A percentile compares a stretch with the other conserved stretches of the same genome.
Conservation (phyloP, 2,797 vertebrate species). For the Syngnathus rostellatus region DNA sequence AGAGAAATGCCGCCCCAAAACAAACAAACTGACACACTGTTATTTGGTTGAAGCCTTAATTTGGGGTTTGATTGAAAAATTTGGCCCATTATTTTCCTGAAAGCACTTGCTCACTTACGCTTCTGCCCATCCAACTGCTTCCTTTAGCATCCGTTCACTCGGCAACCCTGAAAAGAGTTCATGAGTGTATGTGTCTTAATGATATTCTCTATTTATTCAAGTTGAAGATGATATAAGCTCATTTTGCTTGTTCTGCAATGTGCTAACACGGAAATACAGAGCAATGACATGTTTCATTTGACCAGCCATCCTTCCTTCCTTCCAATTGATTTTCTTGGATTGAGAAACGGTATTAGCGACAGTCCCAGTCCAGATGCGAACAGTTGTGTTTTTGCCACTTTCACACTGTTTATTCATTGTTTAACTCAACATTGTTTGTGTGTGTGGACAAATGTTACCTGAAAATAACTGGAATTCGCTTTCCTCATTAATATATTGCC, state of each 20-base stretch:
- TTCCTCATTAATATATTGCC: constrained; percentile 44
- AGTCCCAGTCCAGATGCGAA: neutral
- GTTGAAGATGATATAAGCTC: constrained; percentile 46
- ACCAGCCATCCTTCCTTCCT: constrained; percentile 50
- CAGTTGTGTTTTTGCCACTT: constrained; percentile 18
- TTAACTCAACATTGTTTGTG: constrained; percentile 22
- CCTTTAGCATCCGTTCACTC: constrained; percentile 5
- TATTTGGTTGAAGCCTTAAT: constrained; percentile 58
- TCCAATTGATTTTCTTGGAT: constrained; percentile 30
- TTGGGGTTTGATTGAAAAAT: constrained; percentile 33
- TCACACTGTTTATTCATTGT: constrained; percentile 27
- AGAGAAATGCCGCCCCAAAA: constrained; percentile 28
- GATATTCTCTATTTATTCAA: constrained; percentile 56
- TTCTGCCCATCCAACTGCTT: neutral
- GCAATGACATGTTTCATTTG: constrained; percentile 48
- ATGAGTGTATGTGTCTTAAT: constrained; percentile 43
- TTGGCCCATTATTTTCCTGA: neutral
- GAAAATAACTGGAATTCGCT: constrained; percentile 60
- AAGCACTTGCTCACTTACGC: neutral
- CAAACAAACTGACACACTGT: constrained; percentile 38
- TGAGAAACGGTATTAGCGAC: neutral
- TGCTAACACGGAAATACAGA: constrained; percentile 24
- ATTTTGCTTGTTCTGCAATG: neutral
- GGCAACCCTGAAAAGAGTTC: constrained; percentile 28
- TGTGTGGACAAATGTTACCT: constrained; percentile 38